These are phyloP conservation scores for Scrobipalpa atriplicella DNA, from an alignment of 2,888 invertebrate species.

Conservation along the genomic window DNA sequence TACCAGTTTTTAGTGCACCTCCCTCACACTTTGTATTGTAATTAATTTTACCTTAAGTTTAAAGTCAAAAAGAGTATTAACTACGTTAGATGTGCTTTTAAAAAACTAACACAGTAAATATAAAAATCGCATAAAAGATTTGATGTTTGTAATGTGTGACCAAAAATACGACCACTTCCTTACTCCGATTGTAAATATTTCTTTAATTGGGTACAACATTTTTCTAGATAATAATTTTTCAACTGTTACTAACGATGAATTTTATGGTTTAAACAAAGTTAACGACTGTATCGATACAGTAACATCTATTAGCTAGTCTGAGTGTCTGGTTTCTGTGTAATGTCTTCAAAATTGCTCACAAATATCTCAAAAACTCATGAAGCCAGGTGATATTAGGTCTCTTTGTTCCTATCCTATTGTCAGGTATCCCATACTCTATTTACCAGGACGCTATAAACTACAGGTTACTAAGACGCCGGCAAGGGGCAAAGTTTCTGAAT, in stretches of 20 bases:
- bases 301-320: no score
- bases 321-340: no score
- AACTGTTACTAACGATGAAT: neutral
- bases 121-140: no score
- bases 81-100: no score
- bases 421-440: conserved; percentile 8
- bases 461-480: conserved; percentile 19
- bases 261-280: neutral
- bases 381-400: neutral
- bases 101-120: no score
- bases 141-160: no score
- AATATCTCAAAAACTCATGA: neutral
- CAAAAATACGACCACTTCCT: neutral
- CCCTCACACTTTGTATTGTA: no score
- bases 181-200: neutral
- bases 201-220: neutral
- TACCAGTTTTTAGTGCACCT: no score
- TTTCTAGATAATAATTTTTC: neutral
- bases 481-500: conserved; percentile 31
- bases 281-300: neutral
- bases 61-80: no score
- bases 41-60: no score
- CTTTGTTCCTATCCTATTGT: neutral
- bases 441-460: conserved; percentile 16
- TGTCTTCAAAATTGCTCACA: no score